Conservation (phyloP, 2,888 invertebrate species). For the Agriopis leucophaearia region DNA sequence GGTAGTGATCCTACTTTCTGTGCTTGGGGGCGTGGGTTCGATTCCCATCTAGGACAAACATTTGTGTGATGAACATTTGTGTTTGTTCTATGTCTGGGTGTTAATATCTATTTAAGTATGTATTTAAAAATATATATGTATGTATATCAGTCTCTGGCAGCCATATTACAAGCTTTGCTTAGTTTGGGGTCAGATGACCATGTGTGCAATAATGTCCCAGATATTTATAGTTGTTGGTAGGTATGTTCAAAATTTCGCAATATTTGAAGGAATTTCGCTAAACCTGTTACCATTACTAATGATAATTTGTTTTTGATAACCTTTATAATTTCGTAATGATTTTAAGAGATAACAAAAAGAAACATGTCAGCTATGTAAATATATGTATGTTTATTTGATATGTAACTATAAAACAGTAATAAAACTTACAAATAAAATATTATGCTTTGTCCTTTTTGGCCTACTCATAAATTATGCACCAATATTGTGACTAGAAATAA, state of each 20-base stretch:
- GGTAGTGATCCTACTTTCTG: too few relatives aligned
- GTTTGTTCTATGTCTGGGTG: too few relatives aligned
- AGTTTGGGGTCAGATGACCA: too few relatives aligned
- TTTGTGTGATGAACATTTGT: too few relatives aligned
- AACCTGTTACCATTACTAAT: background rate
- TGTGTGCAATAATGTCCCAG: too few relatives aligned
- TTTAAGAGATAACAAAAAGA: background rate
- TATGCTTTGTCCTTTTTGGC: conserved; percentile 1
- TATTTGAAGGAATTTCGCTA: conserved; percentile 4
- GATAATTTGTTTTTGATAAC: background rate
- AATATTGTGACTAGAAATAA: conserved; percentile 3
- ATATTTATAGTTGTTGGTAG: background rate
- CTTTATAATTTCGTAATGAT: background rate
- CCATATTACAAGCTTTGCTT: too few relatives aligned
- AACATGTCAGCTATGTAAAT: background rate
- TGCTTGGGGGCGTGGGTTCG: too few relatives aligned
- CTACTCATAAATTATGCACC: background rate
- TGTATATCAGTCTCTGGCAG: too few relatives aligned
- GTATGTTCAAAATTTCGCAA: conserved; percentile 4
- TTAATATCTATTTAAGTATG: too few relatives aligned
- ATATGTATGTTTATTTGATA: background rate
- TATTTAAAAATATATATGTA: too few relatives aligned
- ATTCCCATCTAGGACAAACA: too few relatives aligned
- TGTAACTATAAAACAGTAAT: background rate
- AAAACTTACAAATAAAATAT: background rate